A percentile compares a stretch with the other conserved stretches of the same genome.
These are phyloP conservation scores for Micrasema minimum DNA, from an alignment of 1,140 invertebrate genomes.

Conservation along the genomic window DNA sequence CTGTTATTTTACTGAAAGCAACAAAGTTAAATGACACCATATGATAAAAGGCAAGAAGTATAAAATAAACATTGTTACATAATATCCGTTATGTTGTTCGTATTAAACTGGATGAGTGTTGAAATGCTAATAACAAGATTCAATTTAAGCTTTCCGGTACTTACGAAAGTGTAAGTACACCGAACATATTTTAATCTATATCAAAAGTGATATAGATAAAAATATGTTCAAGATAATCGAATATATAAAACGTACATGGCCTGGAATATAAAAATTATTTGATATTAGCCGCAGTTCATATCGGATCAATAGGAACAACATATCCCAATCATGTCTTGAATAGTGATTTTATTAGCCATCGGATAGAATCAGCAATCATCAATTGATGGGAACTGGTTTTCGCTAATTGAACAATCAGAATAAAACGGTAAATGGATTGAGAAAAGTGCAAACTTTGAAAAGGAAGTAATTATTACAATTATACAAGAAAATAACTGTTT, in stretches of 20 bases:
- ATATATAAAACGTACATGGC: background rate
- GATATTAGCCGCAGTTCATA: conserved; percentile 7
- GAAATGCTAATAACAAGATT: conserved; percentile 15
- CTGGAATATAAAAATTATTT: conserved; percentile 15
- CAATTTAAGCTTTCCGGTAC: conserved; percentile 16
- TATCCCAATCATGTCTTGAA: too few relatives aligned
- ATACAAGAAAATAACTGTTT: too few relatives aligned
- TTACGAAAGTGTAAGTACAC: background rate
- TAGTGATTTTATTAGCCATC: background rate
- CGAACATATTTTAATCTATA: background rate
- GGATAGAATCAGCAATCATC: background rate
- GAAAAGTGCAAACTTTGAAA: background rate
- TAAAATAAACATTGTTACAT: too few relatives aligned
- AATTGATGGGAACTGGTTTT: background rate
- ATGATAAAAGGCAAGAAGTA: too few relatives aligned
- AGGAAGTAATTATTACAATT: background rate
- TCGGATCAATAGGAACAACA: conserved; percentile 12
- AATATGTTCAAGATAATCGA: too few relatives aligned
- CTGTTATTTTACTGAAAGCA: too few relatives aligned
- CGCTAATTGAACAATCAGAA: conserved; percentile 6
- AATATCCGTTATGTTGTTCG: too few relatives aligned
- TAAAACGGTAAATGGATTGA: background rate
- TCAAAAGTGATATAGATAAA: background rate
- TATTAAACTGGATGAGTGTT: background rate
- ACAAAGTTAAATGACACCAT: too few relatives aligned